A percentile compares a stretch with the other conserved stretches of the same genome.
phyloP scores from a whole-genome alignment of 2,797 vertebrate species.

The Melanotaenia nigrans region DNA sequence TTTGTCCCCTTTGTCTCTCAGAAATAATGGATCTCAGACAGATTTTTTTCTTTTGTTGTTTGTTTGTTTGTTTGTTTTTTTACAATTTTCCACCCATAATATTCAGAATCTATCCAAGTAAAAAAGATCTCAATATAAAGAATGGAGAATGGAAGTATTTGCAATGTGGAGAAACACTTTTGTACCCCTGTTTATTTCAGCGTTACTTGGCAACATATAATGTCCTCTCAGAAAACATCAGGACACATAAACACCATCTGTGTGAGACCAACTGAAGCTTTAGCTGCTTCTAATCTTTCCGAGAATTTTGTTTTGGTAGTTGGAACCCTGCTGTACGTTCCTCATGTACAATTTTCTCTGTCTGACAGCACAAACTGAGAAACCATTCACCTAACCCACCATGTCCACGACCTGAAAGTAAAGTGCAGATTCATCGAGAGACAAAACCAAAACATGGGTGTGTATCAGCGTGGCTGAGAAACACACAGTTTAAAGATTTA shows the following conservation, averaged over 20 bases:
- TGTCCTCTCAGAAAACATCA: not conserved
- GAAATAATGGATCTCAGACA: not conserved
- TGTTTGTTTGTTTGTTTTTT: not conserved
- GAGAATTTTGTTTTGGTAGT: not conserved
- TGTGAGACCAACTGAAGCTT: not conserved
- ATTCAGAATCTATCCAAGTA: not conserved
- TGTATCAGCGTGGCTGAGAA: not conserved
- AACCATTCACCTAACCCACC: constrained; percentile 1
- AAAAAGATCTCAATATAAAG: not conserved
- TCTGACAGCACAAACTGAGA: not conserved
- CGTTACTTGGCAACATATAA: not conserved
- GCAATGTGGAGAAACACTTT: not conserved
- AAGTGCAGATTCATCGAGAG: not conserved
- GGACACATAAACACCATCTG: not conserved
- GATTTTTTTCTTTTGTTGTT: too few species aligned
- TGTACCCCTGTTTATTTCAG: not conserved
- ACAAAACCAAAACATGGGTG: not conserved
- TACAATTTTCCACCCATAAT: not conserved
- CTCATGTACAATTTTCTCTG: not conserved
- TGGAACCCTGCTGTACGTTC: not conserved
- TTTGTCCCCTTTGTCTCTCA: not conserved
- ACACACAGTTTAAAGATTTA: not conserved
- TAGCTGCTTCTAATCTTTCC: not conserved
- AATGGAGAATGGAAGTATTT: not conserved
- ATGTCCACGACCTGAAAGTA: not conserved